Evolutionary conservation across 2,113 vertebrate species (phyloP).

Genomic region (Agelaius tricolor): DNA sequence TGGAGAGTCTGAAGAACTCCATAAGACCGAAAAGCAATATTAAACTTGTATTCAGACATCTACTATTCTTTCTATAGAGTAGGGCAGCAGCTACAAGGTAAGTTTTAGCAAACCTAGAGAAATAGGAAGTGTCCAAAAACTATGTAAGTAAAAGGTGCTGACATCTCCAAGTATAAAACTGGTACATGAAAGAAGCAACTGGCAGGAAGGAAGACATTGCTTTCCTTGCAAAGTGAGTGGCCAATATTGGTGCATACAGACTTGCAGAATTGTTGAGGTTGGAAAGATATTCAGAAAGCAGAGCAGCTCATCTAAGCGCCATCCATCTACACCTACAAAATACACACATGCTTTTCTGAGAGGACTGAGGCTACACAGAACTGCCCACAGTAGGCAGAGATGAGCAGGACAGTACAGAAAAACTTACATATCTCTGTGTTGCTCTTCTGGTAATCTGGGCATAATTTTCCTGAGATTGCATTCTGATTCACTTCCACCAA

Average conservation of each 20-base stretch:
- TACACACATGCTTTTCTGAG: background rate
- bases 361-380: background rate
- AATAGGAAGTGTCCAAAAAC: background rate
- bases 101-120: background rate
- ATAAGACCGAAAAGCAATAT: background rate
- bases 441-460: background rate
- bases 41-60: background rate
- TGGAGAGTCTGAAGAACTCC: background rate
- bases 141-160: background rate
- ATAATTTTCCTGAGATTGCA: background rate
- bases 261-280: background rate
- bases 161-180: background rate
- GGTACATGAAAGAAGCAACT: background rate
- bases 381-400: background rate
- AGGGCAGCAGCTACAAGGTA: background rate
- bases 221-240: background rate
- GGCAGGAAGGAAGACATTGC: background rate
- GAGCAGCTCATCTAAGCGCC: background rate
- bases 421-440: background rate
- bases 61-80: background rate
- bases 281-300: background rate
- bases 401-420: background rate
- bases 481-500: background rate
- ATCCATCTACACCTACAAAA: background rate
- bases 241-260: background rate